phyloP scores from a whole-genome alignment of 2,797 vertebrate genomes.

The Adelosebastes latens region DNA sequence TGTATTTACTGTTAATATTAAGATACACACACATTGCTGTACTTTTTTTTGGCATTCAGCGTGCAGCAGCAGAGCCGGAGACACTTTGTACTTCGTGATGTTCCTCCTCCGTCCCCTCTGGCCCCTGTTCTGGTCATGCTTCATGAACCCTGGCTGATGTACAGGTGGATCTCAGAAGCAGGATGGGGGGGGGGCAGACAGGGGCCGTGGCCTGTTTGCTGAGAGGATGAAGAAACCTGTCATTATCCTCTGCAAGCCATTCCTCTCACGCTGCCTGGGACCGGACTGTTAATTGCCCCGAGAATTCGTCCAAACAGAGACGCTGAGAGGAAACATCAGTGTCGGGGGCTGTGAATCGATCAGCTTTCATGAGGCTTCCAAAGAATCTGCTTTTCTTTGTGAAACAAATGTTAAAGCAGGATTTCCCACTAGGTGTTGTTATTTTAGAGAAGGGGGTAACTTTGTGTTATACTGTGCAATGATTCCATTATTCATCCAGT shows the following conservation, averaged over 20 bases:
- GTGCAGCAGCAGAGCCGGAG: conserved; percentile 11
- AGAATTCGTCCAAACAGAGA: conserved; percentile 55
- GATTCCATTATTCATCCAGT: not conserved
- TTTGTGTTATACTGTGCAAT: not conserved
- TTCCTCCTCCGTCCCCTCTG: conserved; percentile 10
- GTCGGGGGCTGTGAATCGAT: not conserved
- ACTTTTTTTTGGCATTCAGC: conserved; percentile 21
- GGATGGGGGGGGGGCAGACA: not conserved
- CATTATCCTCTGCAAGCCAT: conserved; percentile 65
- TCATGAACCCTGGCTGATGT: conserved; percentile 53
- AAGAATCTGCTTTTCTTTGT: conserved; percentile 12
- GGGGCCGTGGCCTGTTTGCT: conserved; percentile 57
- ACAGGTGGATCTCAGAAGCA: conserved; percentile 50
- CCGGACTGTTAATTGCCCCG: conserved; percentile 47
- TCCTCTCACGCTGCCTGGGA: conserved; percentile 56
- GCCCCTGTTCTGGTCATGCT: conserved; percentile 46
- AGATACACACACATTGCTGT: not conserved
- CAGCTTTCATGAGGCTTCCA: not conserved
- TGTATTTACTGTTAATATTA: conserved; percentile 10
- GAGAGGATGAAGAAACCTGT: conserved; percentile 62
- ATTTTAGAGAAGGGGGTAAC: not conserved
- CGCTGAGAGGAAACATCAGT: not conserved
- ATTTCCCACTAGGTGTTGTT: conserved; percentile 40
- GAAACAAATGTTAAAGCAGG: conserved; percentile 17
- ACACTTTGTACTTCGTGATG: conserved; percentile 19